These are phyloP conservation scores for Phortica variegata DNA, from an alignment of 1,140 invertebrate genomes.

Conservation along the genomic window DNA sequence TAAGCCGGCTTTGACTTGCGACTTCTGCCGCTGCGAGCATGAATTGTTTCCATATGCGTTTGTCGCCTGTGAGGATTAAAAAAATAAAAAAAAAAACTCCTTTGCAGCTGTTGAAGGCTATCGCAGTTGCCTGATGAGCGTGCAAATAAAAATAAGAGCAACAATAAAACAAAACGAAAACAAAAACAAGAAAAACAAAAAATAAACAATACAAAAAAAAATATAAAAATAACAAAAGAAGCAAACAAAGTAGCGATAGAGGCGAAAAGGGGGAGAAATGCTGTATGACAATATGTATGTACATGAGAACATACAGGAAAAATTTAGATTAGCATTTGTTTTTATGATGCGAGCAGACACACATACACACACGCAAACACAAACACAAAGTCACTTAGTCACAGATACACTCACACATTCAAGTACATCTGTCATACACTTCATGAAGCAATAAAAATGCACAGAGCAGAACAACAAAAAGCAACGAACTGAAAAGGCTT, in stretches of 20 bases:
- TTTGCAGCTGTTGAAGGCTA: not conserved
- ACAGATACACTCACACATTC: no score
- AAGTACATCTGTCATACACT: slow-evolving; percentile 49
- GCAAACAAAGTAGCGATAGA: not conserved
- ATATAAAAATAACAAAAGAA: not conserved
- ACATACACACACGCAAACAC: not conserved
- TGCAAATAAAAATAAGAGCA: slow-evolving; percentile 49
- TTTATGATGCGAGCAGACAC: slow-evolving; percentile 20
- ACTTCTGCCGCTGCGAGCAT: no score
- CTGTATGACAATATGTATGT: not conserved
- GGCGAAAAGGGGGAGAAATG: not conserved
- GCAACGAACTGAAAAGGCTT: not conserved
- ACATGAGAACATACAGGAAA: not conserved
- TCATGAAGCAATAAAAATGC: slow-evolving; percentile 43
- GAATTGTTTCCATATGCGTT: no score
- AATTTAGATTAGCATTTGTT: slow-evolving; percentile 8
- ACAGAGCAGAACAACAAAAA: not conserved
- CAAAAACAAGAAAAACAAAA: slow-evolving; percentile 29
- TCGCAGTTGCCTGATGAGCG: slow-evolving; percentile 26
- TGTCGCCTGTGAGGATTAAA: not conserved
- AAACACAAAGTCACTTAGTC: no score
- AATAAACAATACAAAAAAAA: slow-evolving; percentile 37
- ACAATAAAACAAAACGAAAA: slow-evolving; percentile 48
- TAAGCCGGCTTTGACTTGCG: no score
- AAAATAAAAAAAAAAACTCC: not conserved